Conservation (phyloP, 1,140 invertebrate genomes). For the Xylocopa sonorina region DNA sequence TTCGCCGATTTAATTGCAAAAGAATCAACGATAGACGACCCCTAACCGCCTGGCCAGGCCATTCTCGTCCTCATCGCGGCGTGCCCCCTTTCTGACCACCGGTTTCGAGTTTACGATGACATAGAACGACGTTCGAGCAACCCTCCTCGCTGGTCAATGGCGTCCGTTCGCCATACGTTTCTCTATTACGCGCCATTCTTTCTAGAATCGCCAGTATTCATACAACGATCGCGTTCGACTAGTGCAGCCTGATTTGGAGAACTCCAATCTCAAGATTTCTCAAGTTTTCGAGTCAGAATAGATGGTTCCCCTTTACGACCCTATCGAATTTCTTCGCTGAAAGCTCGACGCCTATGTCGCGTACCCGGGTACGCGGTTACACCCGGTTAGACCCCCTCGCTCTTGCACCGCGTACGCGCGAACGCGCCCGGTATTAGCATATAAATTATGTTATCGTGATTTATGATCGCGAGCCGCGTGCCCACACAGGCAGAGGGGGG, state of each 20-base stretch:
- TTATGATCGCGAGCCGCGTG: conserved; percentile 69
- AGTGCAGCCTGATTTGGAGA: no score
- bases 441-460: conserved; percentile 81
- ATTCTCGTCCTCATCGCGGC: not conserved
- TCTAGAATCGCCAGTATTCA: no score
- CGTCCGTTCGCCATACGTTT: not conserved
- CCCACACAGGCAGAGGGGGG: conserved; percentile 50
- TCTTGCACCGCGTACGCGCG: conserved; percentile 40
- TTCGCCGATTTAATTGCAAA: conserved; percentile 65
- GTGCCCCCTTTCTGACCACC: not conserved
- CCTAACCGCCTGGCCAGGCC: not conserved
- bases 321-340: no score
- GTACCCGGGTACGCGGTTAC: conserved; percentile 34
- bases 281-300: no score
- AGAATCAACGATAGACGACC: conserved; percentile 31
- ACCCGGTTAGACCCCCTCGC: conserved; percentile 35
- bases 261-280: no score
- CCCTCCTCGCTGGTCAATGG: conserved; percentile 13
- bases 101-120: conserved; percentile 50
- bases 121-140: conserved; percentile 14
- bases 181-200: no score
- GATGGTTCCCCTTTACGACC: no score
- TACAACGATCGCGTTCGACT: no score
- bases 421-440: conserved; percentile 74
- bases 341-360: conserved; percentile 45